Evolutionary conservation across 2,113 vertebrate genomes (phyloP), one percentile per base, ranked within the genome.

Genomic region (Aleadryas rufinucha): DNA sequence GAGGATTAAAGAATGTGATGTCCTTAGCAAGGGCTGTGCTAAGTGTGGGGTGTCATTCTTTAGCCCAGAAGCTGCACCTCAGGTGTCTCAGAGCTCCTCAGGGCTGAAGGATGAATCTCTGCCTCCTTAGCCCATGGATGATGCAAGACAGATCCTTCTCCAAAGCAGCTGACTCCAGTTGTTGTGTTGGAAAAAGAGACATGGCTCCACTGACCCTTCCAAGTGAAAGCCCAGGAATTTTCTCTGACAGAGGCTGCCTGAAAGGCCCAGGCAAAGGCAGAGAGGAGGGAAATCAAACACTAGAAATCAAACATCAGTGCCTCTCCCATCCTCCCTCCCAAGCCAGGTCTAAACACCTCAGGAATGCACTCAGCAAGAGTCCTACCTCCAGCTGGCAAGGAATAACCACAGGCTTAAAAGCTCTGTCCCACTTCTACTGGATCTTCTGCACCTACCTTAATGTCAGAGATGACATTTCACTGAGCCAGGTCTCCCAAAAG

Each of bases 401-500:
- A 53, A 33, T 10, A 54, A 13, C 24, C 50, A n/a, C 22, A 22
- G 81, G 3, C 61, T 42, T 24, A 44, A 31, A 57, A 52, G 33
- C 28, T 21, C 59, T 87, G 37, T 23, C n/a, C 30, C 22, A 18
- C n/a, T 70, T 20, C 7, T 24, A 2, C n/a, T n/a, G 76, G n/a
- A 70, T 16, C 79, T 71, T 56, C 35, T 47, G 71, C 5, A 52
- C 50, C 88, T 56, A 68, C 83, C 92, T 72, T 19, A 52, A 61
- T 5, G 42, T 95, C 93, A 94, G 87, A 93, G 93, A 53, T 45
- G 88, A 87, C 83, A 82, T 93, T 95, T 95, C 87, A 80, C 11
- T 22, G 78, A 88, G 90, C 87, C 95, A 95, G 78, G 50, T 54
- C 87, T 90, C 82, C 71, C 41, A 33, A 85, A 90, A 86, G 39